phyloP scores from a whole-genome alignment of 64 coral and sea anemone species.

The Exaiptasia diaphana region DNA sequence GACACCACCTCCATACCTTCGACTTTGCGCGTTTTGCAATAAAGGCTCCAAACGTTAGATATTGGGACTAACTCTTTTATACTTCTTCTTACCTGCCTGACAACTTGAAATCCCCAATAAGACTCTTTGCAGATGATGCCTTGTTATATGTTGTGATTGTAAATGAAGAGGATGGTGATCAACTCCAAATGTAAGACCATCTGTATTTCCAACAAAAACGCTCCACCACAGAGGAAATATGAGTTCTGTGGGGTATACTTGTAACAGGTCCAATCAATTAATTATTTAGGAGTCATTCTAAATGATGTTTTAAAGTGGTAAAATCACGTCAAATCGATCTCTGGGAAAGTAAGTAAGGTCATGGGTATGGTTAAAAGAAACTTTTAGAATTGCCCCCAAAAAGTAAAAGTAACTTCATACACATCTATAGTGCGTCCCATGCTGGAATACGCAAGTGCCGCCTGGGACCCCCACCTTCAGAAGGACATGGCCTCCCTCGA shows the following conservation, averaged over 20 bases:
- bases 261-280: conserved; percentile 13
- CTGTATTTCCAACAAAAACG: conserved; percentile 46
- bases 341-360: conserved; percentile 7
- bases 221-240: conserved; percentile 26
- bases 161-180: conserved; percentile 22
- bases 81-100: no score
- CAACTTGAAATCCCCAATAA: no score
- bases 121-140: conserved; percentile 41
- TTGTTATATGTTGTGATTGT: conserved; percentile 14
- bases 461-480: conserved; percentile 37
- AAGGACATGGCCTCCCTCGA: conserved; percentile 28
- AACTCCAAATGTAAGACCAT: conserved; percentile 44
- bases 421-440: background rate
- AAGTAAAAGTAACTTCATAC: conserved; percentile 13
- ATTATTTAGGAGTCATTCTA: conserved; percentile 17
- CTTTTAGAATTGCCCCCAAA: conserved; percentile 17
- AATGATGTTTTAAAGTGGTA: conserved; percentile 44
- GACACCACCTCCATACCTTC: no score
- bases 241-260: conserved; percentile 26
- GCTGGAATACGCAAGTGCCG: background rate
- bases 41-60: no score
- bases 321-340: background rate
- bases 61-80: no score
- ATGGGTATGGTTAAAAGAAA: conserved; percentile 37
- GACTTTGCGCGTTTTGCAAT: no score